Conservation (phyloP, 2,888 invertebrate genomes). For the Eupithecia subfuscata region DNA sequence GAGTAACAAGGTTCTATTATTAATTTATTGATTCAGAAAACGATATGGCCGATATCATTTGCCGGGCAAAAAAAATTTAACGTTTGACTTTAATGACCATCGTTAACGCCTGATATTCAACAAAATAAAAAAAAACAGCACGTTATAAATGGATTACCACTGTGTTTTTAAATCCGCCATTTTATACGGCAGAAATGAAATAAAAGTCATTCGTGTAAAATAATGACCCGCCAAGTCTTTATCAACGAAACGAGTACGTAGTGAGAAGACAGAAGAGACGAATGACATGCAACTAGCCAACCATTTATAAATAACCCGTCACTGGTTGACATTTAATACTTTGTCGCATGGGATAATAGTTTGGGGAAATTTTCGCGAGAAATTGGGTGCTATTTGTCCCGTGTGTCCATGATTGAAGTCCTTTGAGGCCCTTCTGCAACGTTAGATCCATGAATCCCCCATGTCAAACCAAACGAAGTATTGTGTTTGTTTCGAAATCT, state of each 20-base stretch:
- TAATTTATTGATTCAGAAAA: neutral
- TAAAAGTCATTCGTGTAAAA: neutral
- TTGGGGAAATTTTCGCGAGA: constrained; percentile 22
- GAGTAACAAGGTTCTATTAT: neutral
- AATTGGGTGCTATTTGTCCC: constrained; percentile 17
- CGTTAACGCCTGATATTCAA: neutral
- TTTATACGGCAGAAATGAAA: neutral
- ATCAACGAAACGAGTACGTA: neutral
- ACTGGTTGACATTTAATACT: constrained; percentile 45
- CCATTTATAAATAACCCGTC: constrained; percentile 8
- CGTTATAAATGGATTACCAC: neutral
- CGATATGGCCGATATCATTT: too few relatives aligned
- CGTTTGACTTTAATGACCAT: too few relatives aligned
- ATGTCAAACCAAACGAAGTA: neutral
- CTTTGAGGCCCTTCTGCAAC: neutral
- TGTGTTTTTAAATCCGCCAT: neutral
- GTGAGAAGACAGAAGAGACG: neutral
- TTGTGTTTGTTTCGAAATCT: neutral
- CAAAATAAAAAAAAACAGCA: neutral
- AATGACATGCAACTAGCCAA: neutral
- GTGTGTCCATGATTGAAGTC: constrained; percentile 12
- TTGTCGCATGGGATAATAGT: constrained; percentile 38
- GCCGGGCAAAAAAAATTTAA: too few relatives aligned
- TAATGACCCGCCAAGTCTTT: neutral
- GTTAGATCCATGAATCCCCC: neutral